Percentiles rank a stretch among this genome's conserved stretches.
Evolutionary conservation across 2,888 invertebrate genomes (phyloP).

Genomic region (Lithophane ornitopus): DNA sequence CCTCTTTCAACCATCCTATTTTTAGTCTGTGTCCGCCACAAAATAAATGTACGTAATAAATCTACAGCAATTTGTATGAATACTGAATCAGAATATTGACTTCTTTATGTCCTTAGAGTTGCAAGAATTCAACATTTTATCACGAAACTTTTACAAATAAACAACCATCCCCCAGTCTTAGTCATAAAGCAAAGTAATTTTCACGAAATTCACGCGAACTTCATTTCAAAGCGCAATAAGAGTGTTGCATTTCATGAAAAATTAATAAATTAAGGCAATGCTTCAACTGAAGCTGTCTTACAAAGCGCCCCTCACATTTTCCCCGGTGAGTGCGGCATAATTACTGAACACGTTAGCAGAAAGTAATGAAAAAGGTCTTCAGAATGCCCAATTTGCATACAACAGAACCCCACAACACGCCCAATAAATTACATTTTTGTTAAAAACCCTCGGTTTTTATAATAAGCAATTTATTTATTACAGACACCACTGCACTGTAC

Average conservation of each 20-base stretch:
- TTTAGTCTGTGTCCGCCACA: neutral
- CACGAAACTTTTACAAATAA: constrained; percentile 28
- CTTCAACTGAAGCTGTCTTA: constrained; percentile 66
- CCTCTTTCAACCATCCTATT: neutral
- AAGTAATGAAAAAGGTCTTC: constrained; percentile 72
- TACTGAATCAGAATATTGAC: constrained; percentile 15
- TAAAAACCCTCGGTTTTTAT: constrained; percentile 38
- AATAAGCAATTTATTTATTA: constrained; percentile 51
- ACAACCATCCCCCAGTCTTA: constrained; percentile 17
- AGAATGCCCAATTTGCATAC: constrained; percentile 71
- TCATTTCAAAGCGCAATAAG: constrained; percentile 54
- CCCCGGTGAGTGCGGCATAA: constrained; percentile 65
- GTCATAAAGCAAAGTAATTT: constrained; percentile 55
- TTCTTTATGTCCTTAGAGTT: constrained; percentile 10
- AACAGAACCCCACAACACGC: constrained; percentile 49
- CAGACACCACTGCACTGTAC: constrained; percentile 26
- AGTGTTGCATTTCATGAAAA: constrained; percentile 64
- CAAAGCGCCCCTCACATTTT: constrained; percentile 56
- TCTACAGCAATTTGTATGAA: constrained; percentile 4
- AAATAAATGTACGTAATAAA: neutral
- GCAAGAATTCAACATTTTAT: constrained; percentile 17
- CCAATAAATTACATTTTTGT: constrained; percentile 43
- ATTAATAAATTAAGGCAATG: constrained; percentile 69
- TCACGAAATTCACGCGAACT: constrained; percentile 44
- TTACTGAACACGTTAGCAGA: constrained; percentile 74